A percentile compares a stretch with the other conserved stretches of the same genome.
phyloP scores from a whole-genome alignment of 1,140 invertebrate genomes.

The Cotesia typhae region DNA sequence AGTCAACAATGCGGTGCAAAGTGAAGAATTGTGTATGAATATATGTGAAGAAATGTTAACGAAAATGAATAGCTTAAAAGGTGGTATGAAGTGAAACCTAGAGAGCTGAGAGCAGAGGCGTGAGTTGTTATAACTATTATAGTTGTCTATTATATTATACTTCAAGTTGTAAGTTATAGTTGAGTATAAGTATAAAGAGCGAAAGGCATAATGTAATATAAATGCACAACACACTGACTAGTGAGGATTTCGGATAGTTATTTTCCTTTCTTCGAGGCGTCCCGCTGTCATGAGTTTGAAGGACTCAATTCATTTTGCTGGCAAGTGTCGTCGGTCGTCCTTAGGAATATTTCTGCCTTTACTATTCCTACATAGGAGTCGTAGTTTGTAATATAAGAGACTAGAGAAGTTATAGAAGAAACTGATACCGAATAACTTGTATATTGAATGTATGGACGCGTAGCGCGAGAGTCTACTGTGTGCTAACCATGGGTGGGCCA shows the following conservation, averaged over 20 bases:
- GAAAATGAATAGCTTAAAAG: slow-evolving; percentile 1
- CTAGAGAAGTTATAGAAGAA: not conserved
- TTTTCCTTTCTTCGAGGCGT: slow-evolving; percentile 24
- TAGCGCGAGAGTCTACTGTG: slow-evolving; percentile 1
- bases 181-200: not conserved
- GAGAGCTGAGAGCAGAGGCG: not conserved
- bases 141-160: no score
- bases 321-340: slow-evolving; percentile 25
- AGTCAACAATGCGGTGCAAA: slow-evolving; percentile 19
- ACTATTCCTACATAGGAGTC: not conserved
- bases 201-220: not conserved
- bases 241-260: not conserved
- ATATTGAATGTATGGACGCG: not conserved
- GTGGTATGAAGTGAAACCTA: not conserved
- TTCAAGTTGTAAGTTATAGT: no score
- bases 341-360: slow-evolving; percentile 4
- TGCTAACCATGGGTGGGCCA: slow-evolving; percentile 43
- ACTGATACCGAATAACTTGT: not conserved
- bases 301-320: slow-evolving; percentile 41
- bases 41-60: not conserved
- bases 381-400: not conserved
- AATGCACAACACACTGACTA: slow-evolving; percentile 8
- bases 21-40: not conserved
- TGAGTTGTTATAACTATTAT: not conserved
- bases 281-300: slow-evolving; percentile 37